These are phyloP conservation scores for Rhopilema esculentum DNA, from an alignment of 30 jellyfish, hydroid and myxozoan genomes.

Conservation along the genomic window DNA sequence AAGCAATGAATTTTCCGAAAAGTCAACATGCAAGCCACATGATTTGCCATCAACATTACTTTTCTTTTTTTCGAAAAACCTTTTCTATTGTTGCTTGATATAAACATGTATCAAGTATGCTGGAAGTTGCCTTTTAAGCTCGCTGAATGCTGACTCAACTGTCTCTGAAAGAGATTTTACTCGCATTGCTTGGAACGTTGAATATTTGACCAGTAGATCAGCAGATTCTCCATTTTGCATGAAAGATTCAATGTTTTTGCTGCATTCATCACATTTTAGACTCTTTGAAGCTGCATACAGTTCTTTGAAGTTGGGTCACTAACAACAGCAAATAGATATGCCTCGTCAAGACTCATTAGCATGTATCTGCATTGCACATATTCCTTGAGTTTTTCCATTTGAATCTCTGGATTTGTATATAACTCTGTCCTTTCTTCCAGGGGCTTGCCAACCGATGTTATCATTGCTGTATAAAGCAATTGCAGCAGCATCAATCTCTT, in stretches of 20 bases:
- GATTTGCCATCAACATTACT: constrained; percentile 30
- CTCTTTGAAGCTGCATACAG: too few relatives aligned
- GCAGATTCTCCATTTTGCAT: constrained; percentile 2
- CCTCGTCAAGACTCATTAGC: constrained; percentile 48
- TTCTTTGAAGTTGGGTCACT: constrained; percentile 16
- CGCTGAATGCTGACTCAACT: constrained; percentile 15
- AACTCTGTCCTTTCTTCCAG: constrained; percentile 44
- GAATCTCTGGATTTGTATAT: not conserved
- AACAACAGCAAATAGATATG: constrained; percentile 1
- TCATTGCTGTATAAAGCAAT: constrained; percentile 27
- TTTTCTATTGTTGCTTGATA: constrained; percentile 39
- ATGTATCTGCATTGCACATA: constrained; percentile 20
- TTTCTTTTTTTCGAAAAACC: not conserved
- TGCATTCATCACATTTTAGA: not conserved
- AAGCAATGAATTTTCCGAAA: constrained; percentile 22
- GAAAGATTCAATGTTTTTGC: not conserved
- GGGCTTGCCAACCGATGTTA: constrained; percentile 50
- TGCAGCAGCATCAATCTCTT: not conserved
- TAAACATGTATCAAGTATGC: constrained; percentile 30
- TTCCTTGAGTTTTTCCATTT: constrained; percentile 15
- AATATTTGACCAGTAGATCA: constrained; percentile 5
- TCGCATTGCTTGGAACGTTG: not conserved
- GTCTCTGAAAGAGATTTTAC: constrained; percentile 10
- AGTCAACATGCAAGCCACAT: constrained; percentile 42
- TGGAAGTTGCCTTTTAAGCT: not conserved